Evolutionary conservation across 2,888 invertebrate genomes (phyloP).

Genomic region (Drosophila kanekoi): DNA sequence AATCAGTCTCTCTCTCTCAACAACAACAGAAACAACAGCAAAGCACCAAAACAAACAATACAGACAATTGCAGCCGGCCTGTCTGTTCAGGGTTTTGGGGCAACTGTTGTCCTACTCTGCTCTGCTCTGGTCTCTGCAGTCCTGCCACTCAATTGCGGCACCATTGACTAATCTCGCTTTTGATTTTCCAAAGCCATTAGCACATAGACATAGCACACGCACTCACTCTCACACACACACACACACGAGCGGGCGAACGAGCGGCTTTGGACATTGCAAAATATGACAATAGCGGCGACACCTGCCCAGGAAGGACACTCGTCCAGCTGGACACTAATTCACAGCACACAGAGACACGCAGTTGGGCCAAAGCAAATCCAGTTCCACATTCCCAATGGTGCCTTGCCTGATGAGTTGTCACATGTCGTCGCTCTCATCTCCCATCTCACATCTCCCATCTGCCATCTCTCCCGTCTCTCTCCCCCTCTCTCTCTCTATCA

Average conservation of each 20-base stretch:
- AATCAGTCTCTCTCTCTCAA: constrained; percentile 22
- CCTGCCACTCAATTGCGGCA: constrained; percentile 63
- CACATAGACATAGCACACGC: constrained; percentile 32
- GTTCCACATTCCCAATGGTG: constrained; percentile 60
- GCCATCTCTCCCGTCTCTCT: constrained; percentile 1
- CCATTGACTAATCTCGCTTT: constrained; percentile 73
- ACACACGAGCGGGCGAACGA: constrained; percentile 13
- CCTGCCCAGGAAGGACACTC: constrained; percentile 38
- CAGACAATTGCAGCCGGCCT: constrained; percentile 28
- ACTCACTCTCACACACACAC: constrained; percentile 12
- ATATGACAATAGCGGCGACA: constrained; percentile 62
- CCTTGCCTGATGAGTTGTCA: constrained; percentile 75
- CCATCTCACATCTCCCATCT: constrained; percentile 7
- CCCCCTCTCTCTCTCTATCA: not conserved
- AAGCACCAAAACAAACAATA: constrained; percentile 26
- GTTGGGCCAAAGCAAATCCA: constrained; percentile 23
- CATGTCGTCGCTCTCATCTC: constrained; percentile 66
- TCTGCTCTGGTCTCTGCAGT: constrained; percentile 27
- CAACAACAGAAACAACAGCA: constrained; percentile 7
- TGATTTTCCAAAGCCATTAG: constrained; percentile 68
- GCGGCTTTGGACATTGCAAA: constrained; percentile 44
- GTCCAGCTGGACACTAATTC: constrained; percentile 55
- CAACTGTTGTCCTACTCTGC: constrained; percentile 14
- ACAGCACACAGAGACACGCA: constrained; percentile 35
- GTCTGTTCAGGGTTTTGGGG: constrained; percentile 24